Percentiles rank a stretch among this genome's conserved stretches.
phyloP scores from a whole-genome alignment of 2,797 vertebrate species.

The Ciconia nigra region DNA sequence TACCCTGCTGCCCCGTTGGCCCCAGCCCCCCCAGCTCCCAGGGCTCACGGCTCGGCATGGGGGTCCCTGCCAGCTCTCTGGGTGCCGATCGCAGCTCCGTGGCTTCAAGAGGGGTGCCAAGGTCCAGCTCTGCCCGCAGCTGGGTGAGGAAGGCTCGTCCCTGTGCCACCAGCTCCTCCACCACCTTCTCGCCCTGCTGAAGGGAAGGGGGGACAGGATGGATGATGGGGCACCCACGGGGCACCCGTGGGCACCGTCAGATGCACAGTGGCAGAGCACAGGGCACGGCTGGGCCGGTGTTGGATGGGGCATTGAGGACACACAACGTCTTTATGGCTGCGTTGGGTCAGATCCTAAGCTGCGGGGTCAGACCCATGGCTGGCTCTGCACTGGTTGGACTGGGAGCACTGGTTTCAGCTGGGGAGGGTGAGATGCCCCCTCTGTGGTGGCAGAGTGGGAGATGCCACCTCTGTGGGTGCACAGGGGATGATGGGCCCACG shows the following conservation, averaged over 20 bases:
- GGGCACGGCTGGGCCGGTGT: not conserved
- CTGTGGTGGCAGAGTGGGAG: not conserved
- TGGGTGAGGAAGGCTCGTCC: slow-evolving; percentile 71
- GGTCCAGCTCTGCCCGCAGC: slow-evolving; percentile 74
- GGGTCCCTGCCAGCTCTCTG: not conserved
- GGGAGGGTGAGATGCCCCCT: not conserved
- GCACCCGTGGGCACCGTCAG: accelerated
- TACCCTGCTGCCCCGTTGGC: accelerated
- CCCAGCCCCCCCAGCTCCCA: not conserved
- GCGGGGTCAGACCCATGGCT: not conserved
- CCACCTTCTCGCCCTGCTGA: slow-evolving; percentile 60
- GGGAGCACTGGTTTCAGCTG: not conserved
- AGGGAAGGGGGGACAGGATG: not conserved
- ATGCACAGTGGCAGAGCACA: not conserved
- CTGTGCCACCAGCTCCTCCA: slow-evolving; percentile 74
- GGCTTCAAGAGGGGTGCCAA: not conserved
- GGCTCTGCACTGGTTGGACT: not conserved
- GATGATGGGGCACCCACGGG: not conserved
- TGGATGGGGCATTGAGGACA: not conserved
- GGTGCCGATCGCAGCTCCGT: accelerated
- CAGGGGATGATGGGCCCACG: not conserved
- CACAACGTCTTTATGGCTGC: not conserved
- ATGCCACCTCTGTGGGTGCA: not conserved
- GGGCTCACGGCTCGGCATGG: accelerated
- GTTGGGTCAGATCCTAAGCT: not conserved